phyloP scores from a whole-genome alignment of 2,888 invertebrate species.

The Drosophila siamana region DNA sequence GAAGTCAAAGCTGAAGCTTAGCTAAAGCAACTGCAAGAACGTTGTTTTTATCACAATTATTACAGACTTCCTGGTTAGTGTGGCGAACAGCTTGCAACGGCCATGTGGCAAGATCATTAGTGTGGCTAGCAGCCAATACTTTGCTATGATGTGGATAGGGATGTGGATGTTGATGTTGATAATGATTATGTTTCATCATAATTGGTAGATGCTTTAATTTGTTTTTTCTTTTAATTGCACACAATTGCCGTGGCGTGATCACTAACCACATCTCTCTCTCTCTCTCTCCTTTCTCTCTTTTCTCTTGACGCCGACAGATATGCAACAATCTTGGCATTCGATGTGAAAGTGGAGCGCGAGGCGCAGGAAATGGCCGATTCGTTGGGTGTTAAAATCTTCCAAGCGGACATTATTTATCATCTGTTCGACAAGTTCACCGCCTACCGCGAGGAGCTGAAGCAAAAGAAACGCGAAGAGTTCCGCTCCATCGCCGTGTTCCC shows the following conservation, averaged over 20 bases:
- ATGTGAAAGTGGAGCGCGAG: constrained; percentile 98
- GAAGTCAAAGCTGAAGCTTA: constrained; percentile 7
- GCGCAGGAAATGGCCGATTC: constrained; percentile 99
- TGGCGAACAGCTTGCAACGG: constrained; percentile 10
- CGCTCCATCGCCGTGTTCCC: constrained; percentile 99
- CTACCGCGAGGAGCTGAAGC: constrained; percentile 95
- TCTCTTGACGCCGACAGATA: constrained; percentile 87
- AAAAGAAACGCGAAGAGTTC: constrained; percentile 96
- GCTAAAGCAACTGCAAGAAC: constrained; percentile 15
- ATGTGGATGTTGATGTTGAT: constrained; percentile 24
- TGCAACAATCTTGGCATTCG: constrained; percentile 99
- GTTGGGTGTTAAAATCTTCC: constrained; percentile 97
- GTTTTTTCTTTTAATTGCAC: constrained; percentile 70
- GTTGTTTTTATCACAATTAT: constrained; percentile 68
- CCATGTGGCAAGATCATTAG: constrained; percentile 61
- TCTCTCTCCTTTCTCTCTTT: constrained; percentile 14
- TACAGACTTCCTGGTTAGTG: constrained; percentile 70
- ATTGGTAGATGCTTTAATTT: constrained; percentile 36
- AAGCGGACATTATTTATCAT: constrained; percentile 99
- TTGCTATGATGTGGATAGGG: too few species aligned
- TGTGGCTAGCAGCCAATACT: not conserved
- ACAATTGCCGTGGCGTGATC: constrained; percentile 54
- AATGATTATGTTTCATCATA: constrained; percentile 30
- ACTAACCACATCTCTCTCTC: constrained; percentile 24
- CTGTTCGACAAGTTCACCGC: constrained; percentile 98